A percentile compares a stretch with the other conserved stretches of the same genome.
Conservation (phyloP, 2,797 vertebrate genomes). For the Pangasius djambal region DNA sequence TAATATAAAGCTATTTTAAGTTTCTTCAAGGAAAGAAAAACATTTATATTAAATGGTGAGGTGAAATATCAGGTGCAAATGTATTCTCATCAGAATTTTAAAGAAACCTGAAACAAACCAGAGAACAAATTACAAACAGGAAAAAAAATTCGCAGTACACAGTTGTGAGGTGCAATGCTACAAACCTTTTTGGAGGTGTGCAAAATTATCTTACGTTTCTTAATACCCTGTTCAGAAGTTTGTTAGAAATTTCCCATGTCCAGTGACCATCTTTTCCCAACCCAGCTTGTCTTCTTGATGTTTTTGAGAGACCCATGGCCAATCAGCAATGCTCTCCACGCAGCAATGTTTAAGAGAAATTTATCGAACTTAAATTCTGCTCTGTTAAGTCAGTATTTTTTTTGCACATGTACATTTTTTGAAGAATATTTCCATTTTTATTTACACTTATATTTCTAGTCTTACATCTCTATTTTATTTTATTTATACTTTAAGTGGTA, state of each 20-base stretch:
- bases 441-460: background rate
- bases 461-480: background rate
- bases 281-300: background rate
- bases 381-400: no score
- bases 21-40: background rate
- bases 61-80: background rate
- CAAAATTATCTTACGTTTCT: background rate
- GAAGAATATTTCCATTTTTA: background rate
- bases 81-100: background rate
- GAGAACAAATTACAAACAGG: background rate
- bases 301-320: background rate
- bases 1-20: background rate
- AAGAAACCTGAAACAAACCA: background rate
- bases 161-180: background rate
- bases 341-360: background rate
- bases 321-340: no score
- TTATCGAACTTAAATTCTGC: background rate
- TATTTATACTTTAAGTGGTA: background rate
- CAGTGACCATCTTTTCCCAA: background rate
- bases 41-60: background rate
- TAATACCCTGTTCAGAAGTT: background rate
- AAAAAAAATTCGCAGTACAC: background rate
- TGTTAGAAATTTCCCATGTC: background rate
- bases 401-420: no score
- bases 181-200: background rate